Evolutionary conservation across 1,140 invertebrate species (phyloP), one percentile per base, ranked within the genome.

Genomic region (Mesaphorura yosii): DNA sequence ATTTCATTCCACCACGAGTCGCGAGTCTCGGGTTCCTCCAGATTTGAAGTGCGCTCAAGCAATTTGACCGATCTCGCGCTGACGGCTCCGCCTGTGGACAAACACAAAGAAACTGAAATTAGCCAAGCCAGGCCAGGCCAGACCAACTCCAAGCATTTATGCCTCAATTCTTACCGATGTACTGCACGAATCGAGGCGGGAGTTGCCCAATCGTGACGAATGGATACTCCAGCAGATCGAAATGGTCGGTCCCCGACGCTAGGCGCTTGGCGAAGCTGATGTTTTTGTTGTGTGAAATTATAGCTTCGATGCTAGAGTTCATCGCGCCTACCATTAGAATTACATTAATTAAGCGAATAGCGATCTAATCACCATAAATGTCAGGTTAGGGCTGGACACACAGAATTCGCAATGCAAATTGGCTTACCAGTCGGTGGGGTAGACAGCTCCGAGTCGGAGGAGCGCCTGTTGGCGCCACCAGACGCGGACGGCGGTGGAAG

Each of bases 1-100:
- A 96, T 73, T 72, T 96, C 91, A 0, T 83, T 90, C 91, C 91
- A 96, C 91, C 92, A 96, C 6, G 80, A 79, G 66, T 94, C 91
- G 31, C 92, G 75, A 1, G 86, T 82, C 66, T 93, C 88, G 1
- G 86, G 84, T 66, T 94, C 90, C 68, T 91, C 87, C 52, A 81
- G 69, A 68, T 82, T 84, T 15, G 78, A 78, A 37, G 88, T 86
- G 55, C 83, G 73, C 66, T 89, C 86, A 1, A 93, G 68, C 17
- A 93, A 68, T 72, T 94, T 94, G 0, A 94, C 87, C 28, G 89
- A 87, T 55, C 85, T 74, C 0, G 84, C 82, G 59, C 81, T 83
- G 6, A 89, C 84, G n/a, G 86, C 78, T n/a, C 88, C 87, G 57
- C 84, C 85, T 78, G 70, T 57, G 63, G 57, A 41, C 50, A 47